A percentile compares a stretch with the other conserved stretches of the same genome.
Conservation (phyloP, 2,888 invertebrate species). For the Ophion ellenae region DNA sequence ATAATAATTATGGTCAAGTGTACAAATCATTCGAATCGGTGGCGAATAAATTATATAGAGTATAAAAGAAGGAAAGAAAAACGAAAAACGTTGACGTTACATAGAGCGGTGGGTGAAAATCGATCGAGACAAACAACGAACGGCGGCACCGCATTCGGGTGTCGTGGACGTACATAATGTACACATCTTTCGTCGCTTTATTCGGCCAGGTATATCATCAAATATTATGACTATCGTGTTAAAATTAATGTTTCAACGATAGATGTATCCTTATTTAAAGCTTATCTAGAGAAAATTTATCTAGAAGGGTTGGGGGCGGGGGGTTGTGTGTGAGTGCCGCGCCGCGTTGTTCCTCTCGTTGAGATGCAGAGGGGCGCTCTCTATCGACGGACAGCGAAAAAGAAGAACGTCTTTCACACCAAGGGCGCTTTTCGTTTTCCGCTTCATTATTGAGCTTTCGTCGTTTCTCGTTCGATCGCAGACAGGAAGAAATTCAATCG, state of each 20-base stretch:
- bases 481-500: slow-evolving; percentile 17
- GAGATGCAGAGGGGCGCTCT: not conserved
- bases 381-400: slow-evolving; percentile 74
- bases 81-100: slow-evolving; percentile 20
- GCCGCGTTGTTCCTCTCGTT: slow-evolving; percentile 2
- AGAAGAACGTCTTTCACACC: slow-evolving; percentile 76
- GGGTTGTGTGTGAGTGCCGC: slow-evolving; percentile 31
- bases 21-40: slow-evolving; percentile 34
- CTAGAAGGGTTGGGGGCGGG: slow-evolving; percentile 79
- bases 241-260: slow-evolving; percentile 54
- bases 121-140: slow-evolving; percentile 49
- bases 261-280: slow-evolving; percentile 70
- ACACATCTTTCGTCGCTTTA: not conserved
- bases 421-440: slow-evolving; percentile 51
- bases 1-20: slow-evolving; percentile 29
- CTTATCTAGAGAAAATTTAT: slow-evolving; percentile 81
- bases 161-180: not conserved
- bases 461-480: slow-evolving; percentile 30
- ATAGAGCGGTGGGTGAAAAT: slow-evolving; percentile 26
- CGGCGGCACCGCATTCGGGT: not conserved
- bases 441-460: slow-evolving; percentile 56
- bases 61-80: slow-evolving; percentile 29
- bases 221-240: slow-evolving; percentile 53
- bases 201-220: slow-evolving; percentile 56
- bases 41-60: slow-evolving; percentile 60